phyloP scores from a whole-genome alignment of 2,113 vertebrate genomes.

The Phyllopteryx taeniolatus region DNA sequence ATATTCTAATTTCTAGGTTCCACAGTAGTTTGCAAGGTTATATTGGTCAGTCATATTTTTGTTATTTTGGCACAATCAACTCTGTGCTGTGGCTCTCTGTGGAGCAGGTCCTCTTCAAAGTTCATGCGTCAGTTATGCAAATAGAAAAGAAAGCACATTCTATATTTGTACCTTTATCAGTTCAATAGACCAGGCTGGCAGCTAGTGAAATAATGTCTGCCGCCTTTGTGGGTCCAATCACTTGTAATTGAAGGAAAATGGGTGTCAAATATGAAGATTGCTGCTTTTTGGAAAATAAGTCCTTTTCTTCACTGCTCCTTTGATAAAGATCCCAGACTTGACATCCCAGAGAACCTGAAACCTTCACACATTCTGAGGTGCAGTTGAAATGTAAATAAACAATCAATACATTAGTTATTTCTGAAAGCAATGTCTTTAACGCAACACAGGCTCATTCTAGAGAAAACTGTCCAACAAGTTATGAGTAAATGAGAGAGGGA shows the following conservation, averaged over 20 bases:
- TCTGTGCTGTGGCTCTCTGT: slow-evolving; percentile 14
- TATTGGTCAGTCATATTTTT: background rate
- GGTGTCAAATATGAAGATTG: background rate
- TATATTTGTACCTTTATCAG: background rate
- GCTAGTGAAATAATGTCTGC: background rate
- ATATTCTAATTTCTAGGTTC: background rate
- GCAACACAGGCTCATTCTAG: background rate
- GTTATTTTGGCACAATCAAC: background rate
- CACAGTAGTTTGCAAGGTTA: background rate
- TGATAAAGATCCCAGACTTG: background rate
- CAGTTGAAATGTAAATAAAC: too few relatives aligned
- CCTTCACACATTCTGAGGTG: too few relatives aligned
- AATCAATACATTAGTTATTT: background rate
- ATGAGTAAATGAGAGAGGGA: background rate
- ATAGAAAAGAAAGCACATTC: slow-evolving; percentile 3
- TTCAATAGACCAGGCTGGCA: background rate
- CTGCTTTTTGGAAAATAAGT: background rate
- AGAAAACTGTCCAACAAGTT: background rate
- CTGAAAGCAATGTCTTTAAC: background rate
- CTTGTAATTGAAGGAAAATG: background rate
- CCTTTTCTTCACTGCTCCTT: background rate
- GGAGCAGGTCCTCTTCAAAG: slow-evolving; percentile 10
- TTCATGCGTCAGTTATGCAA: slow-evolving; percentile 11
- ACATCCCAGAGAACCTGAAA: background rate
- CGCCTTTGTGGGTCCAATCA: background rate